Evolutionary conservation across 2,797 vertebrate genomes (phyloP), one percentile per base, ranked within the genome.

Genomic region (Erethizon dorsatum): DNA sequence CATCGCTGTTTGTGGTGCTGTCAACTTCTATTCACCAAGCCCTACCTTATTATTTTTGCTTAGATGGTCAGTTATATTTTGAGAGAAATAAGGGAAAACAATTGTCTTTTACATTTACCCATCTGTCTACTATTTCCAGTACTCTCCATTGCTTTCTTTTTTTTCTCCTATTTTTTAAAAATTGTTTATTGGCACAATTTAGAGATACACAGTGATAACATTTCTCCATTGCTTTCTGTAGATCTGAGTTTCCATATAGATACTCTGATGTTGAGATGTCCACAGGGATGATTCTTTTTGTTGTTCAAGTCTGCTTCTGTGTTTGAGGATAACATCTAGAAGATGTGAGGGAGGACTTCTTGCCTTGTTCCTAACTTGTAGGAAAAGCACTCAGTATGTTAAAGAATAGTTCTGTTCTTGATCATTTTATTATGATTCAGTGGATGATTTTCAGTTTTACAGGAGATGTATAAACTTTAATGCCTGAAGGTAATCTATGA

Each of bases 401-500:
- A 65, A 33, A 41, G 37, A 26, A 28, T 86, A 52, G 31, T 71
- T 94, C 26, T 63, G 41, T 95, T 88, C n/a, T 85, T 80, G 45
- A n/a, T 86, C 86, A 69, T 91, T 91, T 90, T 79, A n/a, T 83
- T 92, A n/a, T 69, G 65, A 83, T 37, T 59, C 77, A 65, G 18
- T 92, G 63, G n/a, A 45, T 90, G 69, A 56, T 84, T 86, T 80
- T 94, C 52, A 71, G 79, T 65, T 94, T 89, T 80, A 26, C 0
- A 47, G 69, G 77, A 80, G 54, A 31, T 13, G 12, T 57, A 22
- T 45, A 22, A 91, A 56, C 69, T 31, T 92, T 5, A 83, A 24
- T 75, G 69, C 83, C 10, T 54, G 73, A 22, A 37, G 54, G 28
- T 77, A 65, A 50, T 80, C 50, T 79, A 4, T 50, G 54, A 78